Evolutionary conservation across 2,797 vertebrate genomes (phyloP), one percentile per base, ranked within the genome.

Genomic region (Buphagus erythrorhynchus): DNA sequence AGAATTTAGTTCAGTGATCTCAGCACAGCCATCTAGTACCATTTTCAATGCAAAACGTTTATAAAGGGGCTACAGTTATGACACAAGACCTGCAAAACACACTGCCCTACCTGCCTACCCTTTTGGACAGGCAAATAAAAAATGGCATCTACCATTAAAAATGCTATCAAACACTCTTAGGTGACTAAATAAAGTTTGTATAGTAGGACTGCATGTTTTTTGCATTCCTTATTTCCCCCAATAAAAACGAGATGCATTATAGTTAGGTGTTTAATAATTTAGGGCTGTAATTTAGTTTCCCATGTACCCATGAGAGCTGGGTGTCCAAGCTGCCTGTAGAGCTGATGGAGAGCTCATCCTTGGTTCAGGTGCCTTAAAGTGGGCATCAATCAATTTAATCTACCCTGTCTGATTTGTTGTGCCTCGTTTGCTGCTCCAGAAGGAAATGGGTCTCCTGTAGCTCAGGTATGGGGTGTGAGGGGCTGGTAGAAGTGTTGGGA

Each of bases 271-370:
- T 85, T 38, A 57, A 17, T 38, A 17, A 38, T 66, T 16, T 63
- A 86, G 36, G 19, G 8, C 20, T 83, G 20, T 45, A 26, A 24
- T 71, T 62, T 49, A 54, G 2, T 48, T 86, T 35, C 16, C 13
- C 3, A 0, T 14, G 12, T 40, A 8, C 29, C 9, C 4, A 0
- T 35, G 35, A n/a, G 22, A 79, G 11, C n/a, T 52, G 31, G 3
- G 12, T 80, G 29, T 84, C 66, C 22, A 45, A 2, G 69, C 18
- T 68, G 51, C 63, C 16, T 58, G 55, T 84, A 2, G 8, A 40
- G 9, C 28, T 61, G 26, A 2, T 28, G 18, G 26, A 31, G 28
- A 58, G 26, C 29, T 85, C 29, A 35, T 48, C 36, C 29, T 80
- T 8, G 1, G 16, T 58, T 75, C 43, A 33, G 6, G 22, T 5